Conservation (phyloP, 2,888 invertebrate species). For the Onchidella celtica region DNA sequence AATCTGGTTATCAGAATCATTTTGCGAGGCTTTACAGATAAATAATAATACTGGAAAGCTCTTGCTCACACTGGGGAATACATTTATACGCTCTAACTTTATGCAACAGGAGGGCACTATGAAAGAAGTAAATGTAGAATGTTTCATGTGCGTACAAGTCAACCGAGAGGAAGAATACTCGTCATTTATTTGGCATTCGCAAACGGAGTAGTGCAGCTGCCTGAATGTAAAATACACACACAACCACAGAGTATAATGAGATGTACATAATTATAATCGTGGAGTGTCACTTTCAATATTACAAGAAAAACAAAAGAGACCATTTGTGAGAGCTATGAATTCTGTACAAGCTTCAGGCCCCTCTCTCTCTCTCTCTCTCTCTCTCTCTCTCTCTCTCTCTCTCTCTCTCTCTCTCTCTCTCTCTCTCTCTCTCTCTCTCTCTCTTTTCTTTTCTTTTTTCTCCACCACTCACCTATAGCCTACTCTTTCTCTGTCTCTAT, state of each 20-base stretch:
- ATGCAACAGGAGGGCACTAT: neutral
- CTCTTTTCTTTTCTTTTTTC: neutral
- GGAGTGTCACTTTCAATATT: neutral
- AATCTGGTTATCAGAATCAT: no score
- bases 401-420: neutral
- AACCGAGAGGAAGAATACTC: no score
- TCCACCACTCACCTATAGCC: neutral
- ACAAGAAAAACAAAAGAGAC: neutral
- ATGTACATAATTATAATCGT: neutral
- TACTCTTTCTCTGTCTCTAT: no score
- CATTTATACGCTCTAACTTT: neutral
- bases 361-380: slow-evolving; percentile 31
- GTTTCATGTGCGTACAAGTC: no score
- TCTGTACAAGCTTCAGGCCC: neutral
- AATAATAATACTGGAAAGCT: no score
- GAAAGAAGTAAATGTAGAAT: neutral
- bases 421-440: slow-evolving; percentile 4
- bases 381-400: neutral
- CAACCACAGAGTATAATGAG: neutral
- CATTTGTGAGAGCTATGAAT: neutral
- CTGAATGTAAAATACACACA: neutral
- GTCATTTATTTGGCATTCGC: no score
- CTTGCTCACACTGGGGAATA: no score
- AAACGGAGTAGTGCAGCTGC: no score
- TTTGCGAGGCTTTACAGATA: no score